Evolutionary conservation across 2,797 vertebrate genomes (phyloP).

Genomic region (Takifugu ocellatus): DNA sequence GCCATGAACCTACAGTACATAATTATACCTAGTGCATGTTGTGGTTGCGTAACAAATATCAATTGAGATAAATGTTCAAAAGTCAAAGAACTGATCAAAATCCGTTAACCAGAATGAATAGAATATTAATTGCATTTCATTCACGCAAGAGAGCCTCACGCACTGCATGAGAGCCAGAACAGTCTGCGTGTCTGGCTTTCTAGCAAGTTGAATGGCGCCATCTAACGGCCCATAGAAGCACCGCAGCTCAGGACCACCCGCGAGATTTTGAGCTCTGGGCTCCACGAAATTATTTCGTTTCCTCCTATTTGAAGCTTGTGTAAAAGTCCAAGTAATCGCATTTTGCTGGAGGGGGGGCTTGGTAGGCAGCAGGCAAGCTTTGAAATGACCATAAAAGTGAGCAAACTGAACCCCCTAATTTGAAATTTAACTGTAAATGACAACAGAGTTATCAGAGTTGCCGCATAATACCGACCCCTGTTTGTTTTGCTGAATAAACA

Average conservation of each 20-base stretch:
- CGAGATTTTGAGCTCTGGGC: constrained; percentile 15
- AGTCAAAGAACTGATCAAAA: constrained; percentile 28
- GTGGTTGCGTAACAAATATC: constrained; percentile 21
- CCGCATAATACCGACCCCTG: constrained; percentile 64
- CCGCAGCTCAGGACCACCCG: constrained; percentile 10
- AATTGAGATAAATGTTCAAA: constrained; percentile 28
- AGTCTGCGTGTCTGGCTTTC: constrained; percentile 30
- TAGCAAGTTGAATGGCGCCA: constrained; percentile 74
- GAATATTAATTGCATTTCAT: constrained; percentile 48
- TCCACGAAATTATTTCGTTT: constrained; percentile 34
- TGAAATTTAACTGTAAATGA: constrained; percentile 70
- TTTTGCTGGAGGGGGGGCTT: constrained; percentile 39
- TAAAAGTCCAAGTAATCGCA: constrained; percentile 46
- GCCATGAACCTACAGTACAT: background rate
- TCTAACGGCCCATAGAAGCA: constrained; percentile 61
- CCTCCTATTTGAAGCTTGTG: constrained; percentile 27
- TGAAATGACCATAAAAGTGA: constrained; percentile 68
- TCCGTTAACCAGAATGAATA: constrained; percentile 38
- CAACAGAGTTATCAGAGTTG: constrained; percentile 61
- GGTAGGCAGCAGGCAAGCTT: constrained; percentile 39
- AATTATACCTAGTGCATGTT: constrained; percentile 6
- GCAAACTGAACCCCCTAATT: constrained; percentile 61
- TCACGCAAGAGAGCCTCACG: constrained; percentile 40
- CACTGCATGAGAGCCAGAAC: constrained; percentile 14
- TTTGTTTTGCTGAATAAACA: constrained; percentile 75